Conservation (phyloP, 2,888 invertebrate genomes). For the Zonitis immaculata region DNA sequence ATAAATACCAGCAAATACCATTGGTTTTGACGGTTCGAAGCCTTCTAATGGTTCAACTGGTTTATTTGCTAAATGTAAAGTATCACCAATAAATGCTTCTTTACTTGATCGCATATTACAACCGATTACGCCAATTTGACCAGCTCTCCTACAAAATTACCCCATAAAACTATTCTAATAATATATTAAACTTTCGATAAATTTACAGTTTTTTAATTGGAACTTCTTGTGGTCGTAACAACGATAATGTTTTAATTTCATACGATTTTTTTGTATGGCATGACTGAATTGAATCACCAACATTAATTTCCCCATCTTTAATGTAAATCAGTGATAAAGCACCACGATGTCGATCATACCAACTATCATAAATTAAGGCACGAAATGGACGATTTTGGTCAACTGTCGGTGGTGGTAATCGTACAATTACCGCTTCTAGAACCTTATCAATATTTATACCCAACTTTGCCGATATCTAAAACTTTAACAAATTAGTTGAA, state of each 20-base stretch:
- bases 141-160: constrained; percentile 66
- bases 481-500: constrained; percentile 5
- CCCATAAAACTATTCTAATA: too few relatives aligned
- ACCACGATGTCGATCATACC: constrained; percentile 86
- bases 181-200: too few relatives aligned
- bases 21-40: constrained; percentile 67
- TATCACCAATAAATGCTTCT: constrained; percentile 76
- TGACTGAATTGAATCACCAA: constrained; percentile 74
- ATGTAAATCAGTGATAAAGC: constrained; percentile 73
- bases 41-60: constrained; percentile 58
- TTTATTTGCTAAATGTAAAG: constrained; percentile 56
- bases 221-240: constrained; percentile 74
- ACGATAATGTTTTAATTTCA: constrained; percentile 70
- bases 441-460: constrained; percentile 79
- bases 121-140: constrained; percentile 88
- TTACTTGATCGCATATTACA: constrained; percentile 72
- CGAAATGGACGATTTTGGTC: constrained; percentile 60
- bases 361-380: constrained; percentile 88
- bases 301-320: constrained; percentile 66
- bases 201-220: constrained; percentile 55
- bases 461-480: constrained; percentile 80
- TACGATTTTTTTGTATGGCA: constrained; percentile 68
- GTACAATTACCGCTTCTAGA: constrained; percentile 70
- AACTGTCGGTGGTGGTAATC: constrained; percentile 70
- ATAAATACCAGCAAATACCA: constrained; percentile 87